phyloP scores from a whole-genome alignment of 2,888 invertebrate species.

The Ceramica pisi region DNA sequence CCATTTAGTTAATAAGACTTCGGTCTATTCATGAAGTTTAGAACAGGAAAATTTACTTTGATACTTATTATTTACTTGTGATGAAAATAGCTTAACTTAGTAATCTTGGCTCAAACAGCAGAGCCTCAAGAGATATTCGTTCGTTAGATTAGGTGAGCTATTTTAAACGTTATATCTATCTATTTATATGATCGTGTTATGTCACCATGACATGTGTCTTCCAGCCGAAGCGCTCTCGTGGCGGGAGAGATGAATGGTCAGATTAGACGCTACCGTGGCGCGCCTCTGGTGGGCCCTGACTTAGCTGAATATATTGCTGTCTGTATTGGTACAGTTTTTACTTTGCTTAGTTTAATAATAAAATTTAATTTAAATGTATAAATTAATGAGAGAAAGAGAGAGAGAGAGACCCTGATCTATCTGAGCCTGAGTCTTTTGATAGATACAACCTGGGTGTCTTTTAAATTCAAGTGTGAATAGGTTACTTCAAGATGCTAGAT shows the following conservation, averaged over 20 bases:
- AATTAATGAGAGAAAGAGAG: no score
- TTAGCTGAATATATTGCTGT: constrained; percentile 23
- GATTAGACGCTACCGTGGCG: constrained; percentile 39
- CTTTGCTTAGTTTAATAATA: no score
- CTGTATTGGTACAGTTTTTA: no score
- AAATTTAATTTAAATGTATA: no score
- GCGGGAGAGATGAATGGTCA: constrained; percentile 37
- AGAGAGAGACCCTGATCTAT: no score
- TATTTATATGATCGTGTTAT: constrained; percentile 35
- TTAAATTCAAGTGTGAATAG: no score
- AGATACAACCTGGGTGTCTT: no score
- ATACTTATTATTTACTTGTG: not conserved
- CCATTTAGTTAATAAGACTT: not conserved
- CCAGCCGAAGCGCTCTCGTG: constrained; percentile 36
- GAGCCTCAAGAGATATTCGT: constrained; percentile 8
- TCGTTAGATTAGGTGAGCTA: constrained; percentile 20
- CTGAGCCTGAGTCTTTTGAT: no score
- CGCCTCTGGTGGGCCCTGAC: not conserved
- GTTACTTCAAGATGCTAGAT: no score
- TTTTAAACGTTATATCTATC: no score
- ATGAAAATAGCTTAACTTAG: no score
- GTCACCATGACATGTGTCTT: constrained; percentile 48
- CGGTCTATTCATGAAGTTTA: not conserved
- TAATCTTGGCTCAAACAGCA: not conserved
- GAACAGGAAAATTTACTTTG: no score